phyloP scores from a whole-genome alignment of 1,140 invertebrate genomes.

The Drosophila parabipectinata region DNA sequence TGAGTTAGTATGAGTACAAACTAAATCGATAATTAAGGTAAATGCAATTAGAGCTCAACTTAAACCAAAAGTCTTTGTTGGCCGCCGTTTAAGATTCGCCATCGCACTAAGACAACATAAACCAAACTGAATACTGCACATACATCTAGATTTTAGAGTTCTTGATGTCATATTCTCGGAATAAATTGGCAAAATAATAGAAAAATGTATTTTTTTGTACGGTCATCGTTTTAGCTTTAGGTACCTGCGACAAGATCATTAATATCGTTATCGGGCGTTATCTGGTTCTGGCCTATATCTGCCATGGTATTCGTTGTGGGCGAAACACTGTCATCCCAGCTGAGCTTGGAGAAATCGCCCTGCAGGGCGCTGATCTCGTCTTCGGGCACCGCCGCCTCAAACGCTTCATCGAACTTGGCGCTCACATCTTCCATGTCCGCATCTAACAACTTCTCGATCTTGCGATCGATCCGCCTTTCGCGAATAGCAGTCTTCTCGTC shows the following conservation, averaged over 20 bases:
- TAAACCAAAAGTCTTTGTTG: constrained; percentile 71
- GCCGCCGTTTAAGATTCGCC: constrained; percentile 45
- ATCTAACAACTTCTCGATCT: constrained; percentile 86
- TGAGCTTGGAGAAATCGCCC: constrained; percentile 83
- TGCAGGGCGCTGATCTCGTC: constrained; percentile 81
- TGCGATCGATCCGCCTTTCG: constrained; percentile 85
- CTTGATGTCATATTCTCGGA: constrained; percentile 49
- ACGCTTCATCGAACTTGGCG: constrained; percentile 71
- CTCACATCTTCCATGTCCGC: constrained; percentile 81
- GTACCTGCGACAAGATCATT: constrained; percentile 83
- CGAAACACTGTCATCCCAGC: constrained; percentile 83
- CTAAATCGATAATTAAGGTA: constrained; percentile 43
- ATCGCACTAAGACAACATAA: constrained; percentile 24
- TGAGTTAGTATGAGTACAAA: constrained; percentile 47
- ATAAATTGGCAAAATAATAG: constrained; percentile 33
- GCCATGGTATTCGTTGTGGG: constrained; percentile 81
- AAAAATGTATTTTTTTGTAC: constrained; percentile 18
- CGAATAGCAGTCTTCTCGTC: constrained; percentile 78
- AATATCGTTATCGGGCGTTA: constrained; percentile 82
- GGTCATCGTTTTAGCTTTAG: constrained; percentile 21
- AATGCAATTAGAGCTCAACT: constrained; percentile 84
- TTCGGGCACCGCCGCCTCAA: constrained; percentile 69
- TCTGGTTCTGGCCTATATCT: constrained; percentile 79
- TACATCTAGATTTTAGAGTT: constrained; percentile 29
- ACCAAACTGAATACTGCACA: constrained; percentile 30